Evolutionary conservation across 2,888 invertebrate species (phyloP), one percentile per base, ranked within the genome.

Genomic region (Liodrosophila aerea): DNA sequence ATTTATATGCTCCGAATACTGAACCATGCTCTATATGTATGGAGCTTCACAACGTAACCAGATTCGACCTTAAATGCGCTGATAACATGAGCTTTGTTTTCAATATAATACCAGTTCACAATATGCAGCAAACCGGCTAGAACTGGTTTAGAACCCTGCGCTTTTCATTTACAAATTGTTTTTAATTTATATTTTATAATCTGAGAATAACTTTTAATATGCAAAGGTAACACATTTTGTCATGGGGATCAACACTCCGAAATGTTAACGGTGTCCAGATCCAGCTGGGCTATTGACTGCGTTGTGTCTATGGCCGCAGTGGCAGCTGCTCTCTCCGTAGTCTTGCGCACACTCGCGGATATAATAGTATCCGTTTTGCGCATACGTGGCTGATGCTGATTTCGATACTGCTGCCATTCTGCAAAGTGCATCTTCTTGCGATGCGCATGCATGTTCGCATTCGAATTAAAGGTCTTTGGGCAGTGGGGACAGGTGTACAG

Each of bases 401-500:
- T 44, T 7, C 81, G 76, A 4, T 54, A 54, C 52, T 87, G 87
- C 43, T 87, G 87, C 88, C 88, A 88, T 57, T 89, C 89, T 31
- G 85, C 84, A 13, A 85, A 88, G 52, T 89, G 88, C 58, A 74
- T 71, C 52, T 87, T 88, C 65, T 88, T 88, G 27, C 88, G 82
- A 66, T 88, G 88, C 0, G 86, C 78, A 59, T 88, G 85, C 87
- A 88, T 86, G 53, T 88, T 88, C 1, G 84, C 87, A 64, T 87
- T 87, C 9, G 87, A 87, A 49, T 87, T 87, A 49, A 88, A 88
- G 4, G 88, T 88, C 66, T 87, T 86, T 9, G 87, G 86, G 41
- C 88, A 88, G 62, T 87, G 86, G 11, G 83, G 78, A 51, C 88
- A 88, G 2, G 86, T 85, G 52, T 88, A 88, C 12, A 88, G 52